These are phyloP conservation scores for Drosophila saltans DNA, from an alignment of 1,140 invertebrate genomes.

Conservation along the genomic window DNA sequence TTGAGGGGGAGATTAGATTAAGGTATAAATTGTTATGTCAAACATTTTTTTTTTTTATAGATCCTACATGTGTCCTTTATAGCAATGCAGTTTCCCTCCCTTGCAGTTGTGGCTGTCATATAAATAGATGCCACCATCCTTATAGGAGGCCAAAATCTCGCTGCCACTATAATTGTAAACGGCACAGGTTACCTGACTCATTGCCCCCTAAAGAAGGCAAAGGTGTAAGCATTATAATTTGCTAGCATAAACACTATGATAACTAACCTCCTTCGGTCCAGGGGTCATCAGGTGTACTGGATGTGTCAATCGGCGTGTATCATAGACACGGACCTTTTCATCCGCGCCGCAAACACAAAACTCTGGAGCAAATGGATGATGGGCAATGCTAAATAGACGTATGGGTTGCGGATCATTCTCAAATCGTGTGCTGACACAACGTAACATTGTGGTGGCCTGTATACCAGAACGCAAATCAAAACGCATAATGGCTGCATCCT, in stretches of 20 bases:
- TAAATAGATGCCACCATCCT: slow-evolving; percentile 96
- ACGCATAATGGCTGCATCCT: slow-evolving; percentile 92
- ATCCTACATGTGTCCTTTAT: slow-evolving; percentile 88
- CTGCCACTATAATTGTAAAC: slow-evolving; percentile 96
- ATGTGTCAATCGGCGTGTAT: slow-evolving; percentile 86
- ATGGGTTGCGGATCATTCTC: slow-evolving; percentile 76
- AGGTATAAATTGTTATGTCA: too few relatives aligned
- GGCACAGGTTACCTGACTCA: slow-evolving; percentile 91
- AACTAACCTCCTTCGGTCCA: slow-evolving; percentile 59
- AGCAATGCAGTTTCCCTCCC: slow-evolving; percentile 87
- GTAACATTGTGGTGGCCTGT: slow-evolving; percentile 37
- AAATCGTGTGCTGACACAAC: slow-evolving; percentile 26
- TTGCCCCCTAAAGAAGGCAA: slow-evolving; percentile 22
- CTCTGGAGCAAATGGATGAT: slow-evolving; percentile 92
- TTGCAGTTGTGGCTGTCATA: slow-evolving; percentile 88
- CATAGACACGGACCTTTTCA: slow-evolving; percentile 87
- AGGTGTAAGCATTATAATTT: not conserved
- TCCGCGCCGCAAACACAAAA: slow-evolving; percentile 92
- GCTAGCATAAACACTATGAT: not conserved
- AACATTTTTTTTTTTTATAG: not conserved
- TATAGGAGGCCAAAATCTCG: slow-evolving; percentile 96
- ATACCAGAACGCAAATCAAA: slow-evolving; percentile 90
- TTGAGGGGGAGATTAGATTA: not conserved
- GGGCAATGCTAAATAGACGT: slow-evolving; percentile 93
- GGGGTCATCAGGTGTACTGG: slow-evolving; percentile 84